Evolutionary conservation across 2,888 invertebrate genomes (phyloP), one percentile per base, ranked within the genome.

Genomic region (Slavum lentiscoides): DNA sequence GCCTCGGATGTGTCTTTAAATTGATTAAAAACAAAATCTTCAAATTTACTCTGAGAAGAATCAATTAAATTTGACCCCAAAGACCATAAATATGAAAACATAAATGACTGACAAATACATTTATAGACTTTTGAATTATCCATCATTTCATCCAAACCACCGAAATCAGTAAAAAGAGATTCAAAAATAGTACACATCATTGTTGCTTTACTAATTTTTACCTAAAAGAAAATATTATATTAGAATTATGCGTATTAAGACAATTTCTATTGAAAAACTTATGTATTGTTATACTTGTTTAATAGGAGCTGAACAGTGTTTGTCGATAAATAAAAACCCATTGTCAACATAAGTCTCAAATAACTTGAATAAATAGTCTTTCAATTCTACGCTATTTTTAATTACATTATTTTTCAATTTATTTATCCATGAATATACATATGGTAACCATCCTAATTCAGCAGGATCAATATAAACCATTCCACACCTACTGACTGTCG

Each of bases 391-490:
- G 30, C 19, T 72, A 58, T 58, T 80, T 37, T 72, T 9, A 43
- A 80, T 80, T 5, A 58, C 23, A 11, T 66, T 39, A 72, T 23
- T 72, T 62, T 58, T 58, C 3, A 80, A 66, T 66, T 17, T 62
- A 55, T 72, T 64, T 66, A 72, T 55, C 80, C 80, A 80, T 7
- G 80, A 80, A 5, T 43, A 58, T 30, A 72, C 72, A 23, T 80
- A 80, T 23, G 80, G 80, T n/a, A 72, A 55, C 97, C 97, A 97
- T 0, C 96, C 96, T 30, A 97, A 88, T 85, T 94, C 91, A 49
- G 92, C 89, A 0, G 94, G 93, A 85, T 95, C 97, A 91, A 98
- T 92, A 86, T 96, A 97, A 84, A 98, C 96, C 96, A 98, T 97
- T 53, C 89, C 89, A 86, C 89, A 91, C 68, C 96, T 49, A 82